Conservation (phyloP, 2,113 vertebrate species). For the Hippocampus zosterae region DNA sequence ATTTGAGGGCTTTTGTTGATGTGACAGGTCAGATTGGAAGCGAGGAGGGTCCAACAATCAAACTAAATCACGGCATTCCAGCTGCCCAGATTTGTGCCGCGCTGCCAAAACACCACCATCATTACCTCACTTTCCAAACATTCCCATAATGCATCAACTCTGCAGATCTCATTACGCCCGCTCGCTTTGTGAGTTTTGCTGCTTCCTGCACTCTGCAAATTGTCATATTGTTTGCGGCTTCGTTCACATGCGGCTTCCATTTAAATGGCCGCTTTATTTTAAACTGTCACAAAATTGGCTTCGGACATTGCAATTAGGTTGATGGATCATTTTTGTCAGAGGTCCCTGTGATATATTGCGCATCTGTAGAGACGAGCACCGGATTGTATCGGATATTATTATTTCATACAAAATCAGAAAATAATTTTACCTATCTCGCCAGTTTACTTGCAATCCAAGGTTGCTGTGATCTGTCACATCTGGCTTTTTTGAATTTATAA, state of each 20-base stretch:
- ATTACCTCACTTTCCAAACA: constrained; percentile 54
- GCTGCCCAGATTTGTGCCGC: constrained; percentile 22
- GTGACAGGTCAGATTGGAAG: constrained; percentile 25
- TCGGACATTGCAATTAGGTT: not conserved
- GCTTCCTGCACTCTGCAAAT: constrained; percentile 9
- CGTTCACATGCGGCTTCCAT: not conserved
- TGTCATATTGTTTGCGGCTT: not conserved
- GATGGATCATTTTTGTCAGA: not conserved
- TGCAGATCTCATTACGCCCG: constrained; percentile 48
- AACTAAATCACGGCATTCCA: constrained; percentile 27
- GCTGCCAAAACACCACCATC: constrained; percentile 30
- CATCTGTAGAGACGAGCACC: not conserved
- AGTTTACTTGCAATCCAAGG: not conserved
- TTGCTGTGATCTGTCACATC: not conserved
- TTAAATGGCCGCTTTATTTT: not conserved
- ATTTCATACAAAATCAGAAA: not conserved
- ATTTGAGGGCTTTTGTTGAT: constrained; percentile 9
- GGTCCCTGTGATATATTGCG: not conserved
- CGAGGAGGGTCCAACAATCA: constrained; percentile 13
- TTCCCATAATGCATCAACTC: constrained; percentile 35
- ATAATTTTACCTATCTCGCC: not conserved
- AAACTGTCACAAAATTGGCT: not conserved
- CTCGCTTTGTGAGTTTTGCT: constrained; percentile 19
- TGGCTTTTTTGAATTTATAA: no score
- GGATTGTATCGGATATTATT: not conserved